Conservation (phyloP, 1,140 invertebrate genomes). For the Episyrphus balteatus region DNA sequence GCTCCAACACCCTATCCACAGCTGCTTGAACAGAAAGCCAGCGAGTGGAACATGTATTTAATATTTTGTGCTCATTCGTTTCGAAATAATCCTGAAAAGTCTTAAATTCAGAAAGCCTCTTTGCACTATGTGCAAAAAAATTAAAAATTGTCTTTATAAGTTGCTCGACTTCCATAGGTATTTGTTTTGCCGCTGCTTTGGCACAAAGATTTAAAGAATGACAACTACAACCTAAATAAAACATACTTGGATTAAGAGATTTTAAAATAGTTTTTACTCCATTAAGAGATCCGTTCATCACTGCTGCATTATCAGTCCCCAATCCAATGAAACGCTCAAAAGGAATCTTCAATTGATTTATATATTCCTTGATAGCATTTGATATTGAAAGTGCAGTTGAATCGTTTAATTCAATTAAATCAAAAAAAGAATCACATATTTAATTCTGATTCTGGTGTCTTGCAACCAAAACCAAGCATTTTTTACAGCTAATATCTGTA, state of each 20-base stretch:
- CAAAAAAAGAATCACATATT: too few species aligned
- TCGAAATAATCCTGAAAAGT: background rate
- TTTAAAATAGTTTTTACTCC: background rate
- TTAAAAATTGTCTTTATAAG: background rate
- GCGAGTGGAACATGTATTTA: background rate
- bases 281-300: background rate
- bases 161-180: conserved; percentile 1
- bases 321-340: background rate
- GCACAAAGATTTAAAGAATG: background rate
- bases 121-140: conserved; percentile 1
- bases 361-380: background rate
- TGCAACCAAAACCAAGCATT: too few species aligned
- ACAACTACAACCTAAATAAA: conserved; percentile 1
- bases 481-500: background rate
- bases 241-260: background rate
- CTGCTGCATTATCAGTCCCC: background rate
- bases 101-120: background rate
- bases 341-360: background rate
- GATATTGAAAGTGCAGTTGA: background rate
- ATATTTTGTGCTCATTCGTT: conserved; percentile 1
- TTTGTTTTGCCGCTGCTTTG: background rate
- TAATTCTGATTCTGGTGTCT: too few species aligned
- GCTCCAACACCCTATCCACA: background rate
- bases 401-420: background rate
- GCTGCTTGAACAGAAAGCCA: background rate